These are phyloP conservation scores for Cacoxenus indagator DNA, from an alignment of 2,888 invertebrate genomes.

Conservation along the genomic window DNA sequence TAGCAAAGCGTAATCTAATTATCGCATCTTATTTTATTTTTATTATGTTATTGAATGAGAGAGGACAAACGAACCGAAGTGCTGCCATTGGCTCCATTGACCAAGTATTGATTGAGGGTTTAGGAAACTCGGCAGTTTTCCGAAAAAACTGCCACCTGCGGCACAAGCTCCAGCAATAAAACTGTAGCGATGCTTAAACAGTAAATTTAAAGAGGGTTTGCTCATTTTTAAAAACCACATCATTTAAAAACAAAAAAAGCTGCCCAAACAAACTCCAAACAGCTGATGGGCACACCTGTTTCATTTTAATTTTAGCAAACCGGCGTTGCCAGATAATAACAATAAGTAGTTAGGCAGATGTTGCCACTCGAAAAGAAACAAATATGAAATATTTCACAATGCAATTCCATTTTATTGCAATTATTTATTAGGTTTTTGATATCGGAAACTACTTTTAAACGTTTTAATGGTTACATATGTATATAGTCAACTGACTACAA, in stretches of 20 bases:
- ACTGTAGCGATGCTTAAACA: constrained; percentile 56
- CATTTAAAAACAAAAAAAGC: not conserved
- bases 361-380: too few species aligned
- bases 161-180: constrained; percentile 73
- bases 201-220: constrained; percentile 17
- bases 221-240: not conserved
- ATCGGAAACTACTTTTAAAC: too few species aligned
- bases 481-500: too few species aligned
- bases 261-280: not conserved
- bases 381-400: too few species aligned
- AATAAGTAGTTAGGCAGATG: too few species aligned
- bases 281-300: not conserved
- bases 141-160: constrained; percentile 75
- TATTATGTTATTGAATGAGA: too few species aligned
- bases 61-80: not conserved
- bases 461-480: too few species aligned
- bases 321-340: not conserved
- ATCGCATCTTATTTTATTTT: not conserved
- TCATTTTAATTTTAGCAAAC: not conserved
- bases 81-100: not conserved
- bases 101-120: constrained; percentile 35
- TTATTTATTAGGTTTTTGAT: too few species aligned
- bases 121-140: constrained; percentile 72
- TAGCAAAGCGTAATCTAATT: constrained; percentile 53
- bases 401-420: too few species aligned